A percentile compares a stretch with the other conserved stretches of the same genome.
Conservation (phyloP, 2,113 vertebrate species). For the Mustelus asterias region DNA sequence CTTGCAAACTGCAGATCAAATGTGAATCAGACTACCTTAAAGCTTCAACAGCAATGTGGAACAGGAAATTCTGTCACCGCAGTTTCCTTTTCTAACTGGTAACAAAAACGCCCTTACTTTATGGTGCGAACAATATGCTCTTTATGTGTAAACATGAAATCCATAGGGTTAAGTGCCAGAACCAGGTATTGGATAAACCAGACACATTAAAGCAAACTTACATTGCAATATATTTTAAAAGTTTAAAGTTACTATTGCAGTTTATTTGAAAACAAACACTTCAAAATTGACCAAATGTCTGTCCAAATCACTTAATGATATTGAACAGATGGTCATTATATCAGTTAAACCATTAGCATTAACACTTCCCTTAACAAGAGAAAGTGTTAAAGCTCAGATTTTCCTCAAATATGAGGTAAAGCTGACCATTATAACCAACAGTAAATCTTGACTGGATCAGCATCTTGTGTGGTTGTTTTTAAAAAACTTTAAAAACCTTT, state of each 20-base stretch:
- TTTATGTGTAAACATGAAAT: background rate
- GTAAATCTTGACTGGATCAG: background rate
- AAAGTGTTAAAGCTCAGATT: background rate
- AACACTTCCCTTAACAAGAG: background rate
- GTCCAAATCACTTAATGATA: background rate
- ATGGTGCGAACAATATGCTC: background rate
- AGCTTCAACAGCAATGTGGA: background rate
- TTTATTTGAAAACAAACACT: background rate
- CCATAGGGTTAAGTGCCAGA: background rate
- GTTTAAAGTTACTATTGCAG: background rate
- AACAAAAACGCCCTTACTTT: background rate
- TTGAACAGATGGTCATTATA: background rate
- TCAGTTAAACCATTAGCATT: background rate
- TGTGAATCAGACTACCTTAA: background rate
- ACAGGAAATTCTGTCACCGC: slow-evolving; percentile 25
- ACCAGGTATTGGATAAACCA: background rate
- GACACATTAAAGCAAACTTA: background rate
- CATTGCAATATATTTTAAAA: background rate
- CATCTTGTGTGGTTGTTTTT: background rate
- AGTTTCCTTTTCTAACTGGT: background rate
- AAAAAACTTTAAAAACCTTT: background rate
- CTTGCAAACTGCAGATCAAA: background rate
- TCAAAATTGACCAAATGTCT: background rate
- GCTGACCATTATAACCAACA: background rate
- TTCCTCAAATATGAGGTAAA: background rate